These are phyloP conservation scores for Sylvia borin DNA, from an alignment of 2,797 vertebrate genomes.

Conservation along the genomic window DNA sequence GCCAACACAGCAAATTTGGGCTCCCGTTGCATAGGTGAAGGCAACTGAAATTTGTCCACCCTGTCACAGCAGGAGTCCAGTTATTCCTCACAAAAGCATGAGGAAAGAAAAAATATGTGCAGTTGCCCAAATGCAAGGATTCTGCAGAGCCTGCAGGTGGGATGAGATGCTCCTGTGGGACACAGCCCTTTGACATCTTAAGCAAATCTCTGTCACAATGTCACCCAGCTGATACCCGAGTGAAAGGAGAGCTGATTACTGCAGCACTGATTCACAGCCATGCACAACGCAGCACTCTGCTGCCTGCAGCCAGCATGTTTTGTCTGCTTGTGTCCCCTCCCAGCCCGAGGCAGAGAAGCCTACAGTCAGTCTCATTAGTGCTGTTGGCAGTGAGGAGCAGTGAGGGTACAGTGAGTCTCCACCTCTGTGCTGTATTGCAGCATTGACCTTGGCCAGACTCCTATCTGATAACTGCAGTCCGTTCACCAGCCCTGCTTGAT, in stretches of 20 bases:
- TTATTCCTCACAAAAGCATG: background rate
- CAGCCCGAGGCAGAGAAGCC: background rate
- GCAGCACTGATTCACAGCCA: rapidly evolving
- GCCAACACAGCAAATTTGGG: background rate
- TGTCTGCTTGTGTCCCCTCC: background rate
- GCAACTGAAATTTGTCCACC: background rate
- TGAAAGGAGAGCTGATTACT: background rate
- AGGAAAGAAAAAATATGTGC: background rate
- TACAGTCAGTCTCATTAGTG: background rate
- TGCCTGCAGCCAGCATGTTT: background rate
- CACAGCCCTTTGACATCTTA: background rate
- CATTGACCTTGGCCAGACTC: background rate
- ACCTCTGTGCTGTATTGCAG: background rate
- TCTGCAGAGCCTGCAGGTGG: background rate
- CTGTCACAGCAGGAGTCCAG: background rate
- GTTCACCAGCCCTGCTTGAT: background rate
- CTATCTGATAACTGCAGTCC: background rate
- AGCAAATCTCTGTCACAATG: background rate
- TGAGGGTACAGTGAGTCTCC: background rate
- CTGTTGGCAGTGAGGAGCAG: background rate
- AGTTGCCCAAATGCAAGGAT: background rate
- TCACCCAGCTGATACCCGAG: background rate
- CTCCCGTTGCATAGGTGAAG: background rate
- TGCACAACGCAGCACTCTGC: background rate
- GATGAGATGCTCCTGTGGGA: background rate